Conservation (phyloP, 2,113 vertebrate species). For the Felis chaus region DNA sequence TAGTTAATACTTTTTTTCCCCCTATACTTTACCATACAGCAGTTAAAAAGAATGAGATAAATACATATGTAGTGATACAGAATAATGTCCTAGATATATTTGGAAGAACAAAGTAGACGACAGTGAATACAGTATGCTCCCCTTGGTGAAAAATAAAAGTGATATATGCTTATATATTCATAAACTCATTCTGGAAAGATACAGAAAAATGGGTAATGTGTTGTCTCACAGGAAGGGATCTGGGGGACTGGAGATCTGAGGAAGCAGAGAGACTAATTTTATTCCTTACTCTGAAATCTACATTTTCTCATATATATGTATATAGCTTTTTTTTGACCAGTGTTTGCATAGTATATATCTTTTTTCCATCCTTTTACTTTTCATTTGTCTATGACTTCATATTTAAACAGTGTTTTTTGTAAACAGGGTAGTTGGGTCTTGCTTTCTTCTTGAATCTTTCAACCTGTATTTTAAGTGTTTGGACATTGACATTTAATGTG, state of each 20-base stretch:
- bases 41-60: conserved; percentile 42
- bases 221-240: conserved; percentile 43
- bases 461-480: not conserved
- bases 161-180: conserved; percentile 52
- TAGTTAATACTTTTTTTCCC: too few species aligned
- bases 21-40: conserved; percentile 10
- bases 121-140: conserved; percentile 32
- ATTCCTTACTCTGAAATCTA: conserved; percentile 45
- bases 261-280: conserved; percentile 2
- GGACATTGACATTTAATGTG: not conserved
- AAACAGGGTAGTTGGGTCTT: not conserved
- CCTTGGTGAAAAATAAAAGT: conserved; percentile 58
- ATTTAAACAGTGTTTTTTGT: not conserved
- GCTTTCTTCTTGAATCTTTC: not conserved
- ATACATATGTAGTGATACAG: not conserved
- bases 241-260: not conserved
- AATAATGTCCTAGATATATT: conserved; percentile 50
- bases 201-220: conserved; percentile 32
- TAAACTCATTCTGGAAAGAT: conserved; percentile 60
- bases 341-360: not conserved
- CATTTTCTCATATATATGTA: not conserved
- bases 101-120: conserved; percentile 43
- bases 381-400: conserved; percentile 10
- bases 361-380: not conserved
- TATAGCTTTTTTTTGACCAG: conserved; percentile 10